Evolutionary conservation across 2,113 vertebrate genomes (phyloP).

Genomic region (Pelecanus crispus): DNA sequence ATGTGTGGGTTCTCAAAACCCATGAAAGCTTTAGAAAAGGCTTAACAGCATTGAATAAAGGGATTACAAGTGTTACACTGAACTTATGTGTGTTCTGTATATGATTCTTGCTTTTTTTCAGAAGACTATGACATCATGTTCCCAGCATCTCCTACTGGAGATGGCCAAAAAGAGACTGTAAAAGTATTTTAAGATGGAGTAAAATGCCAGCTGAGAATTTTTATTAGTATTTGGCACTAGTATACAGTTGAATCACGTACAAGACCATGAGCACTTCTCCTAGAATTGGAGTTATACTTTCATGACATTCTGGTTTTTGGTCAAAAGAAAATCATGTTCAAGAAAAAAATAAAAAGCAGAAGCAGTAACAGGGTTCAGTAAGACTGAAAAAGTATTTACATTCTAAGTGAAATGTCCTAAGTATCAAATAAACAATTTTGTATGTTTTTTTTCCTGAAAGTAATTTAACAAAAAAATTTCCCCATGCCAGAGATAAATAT

Average conservation of each 20-base stretch:
- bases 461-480: not conserved
- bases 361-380: not conserved
- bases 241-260: not conserved
- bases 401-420: not conserved
- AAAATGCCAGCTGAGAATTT: constrained; percentile 50
- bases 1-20: not conserved
- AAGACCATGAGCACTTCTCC: not conserved
- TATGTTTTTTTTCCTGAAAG: not conserved
- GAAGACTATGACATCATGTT: constrained; percentile 34
- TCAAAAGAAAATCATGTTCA: not conserved
- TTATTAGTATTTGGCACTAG: constrained; percentile 34
- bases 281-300: not conserved
- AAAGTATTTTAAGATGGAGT: constrained; percentile 42
- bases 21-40: not conserved
- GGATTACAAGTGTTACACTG: not conserved
- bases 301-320: not conserved
- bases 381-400: not conserved
- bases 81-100: not conserved
- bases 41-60: not conserved
- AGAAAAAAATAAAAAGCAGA: not conserved
- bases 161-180: constrained; percentile 19
- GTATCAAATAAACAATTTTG: not conserved
- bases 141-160: not conserved
- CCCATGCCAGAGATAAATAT: not conserved
- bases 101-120: not conserved